Evolutionary conservation across 2,888 invertebrate genomes (phyloP).

Genomic region (Cactoblastis cactorum): DNA sequence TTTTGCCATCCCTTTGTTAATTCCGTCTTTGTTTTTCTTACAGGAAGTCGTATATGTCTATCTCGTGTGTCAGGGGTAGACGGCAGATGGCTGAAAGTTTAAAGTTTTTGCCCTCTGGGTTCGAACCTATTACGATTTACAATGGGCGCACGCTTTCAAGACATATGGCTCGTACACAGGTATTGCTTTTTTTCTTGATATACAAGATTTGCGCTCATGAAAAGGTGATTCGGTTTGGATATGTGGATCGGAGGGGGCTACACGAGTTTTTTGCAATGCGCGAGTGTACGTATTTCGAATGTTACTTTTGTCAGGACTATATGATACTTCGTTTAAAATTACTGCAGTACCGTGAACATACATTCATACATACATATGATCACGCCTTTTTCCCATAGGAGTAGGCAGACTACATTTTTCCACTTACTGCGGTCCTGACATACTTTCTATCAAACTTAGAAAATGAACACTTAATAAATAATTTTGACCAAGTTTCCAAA

Average conservation of each 20-base stretch:
- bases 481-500: too few species aligned
- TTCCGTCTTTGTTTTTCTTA: conserved; percentile 16
- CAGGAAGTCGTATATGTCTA: conserved; percentile 4
- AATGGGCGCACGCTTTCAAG: conserved; percentile 13
- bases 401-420: too few species aligned
- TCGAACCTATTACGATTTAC: conserved; percentile 16
- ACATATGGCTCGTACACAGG: conserved; percentile 12
- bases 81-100: conserved; percentile 36
- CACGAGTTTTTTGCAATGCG: background rate
- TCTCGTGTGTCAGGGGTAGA: conserved; percentile 29
- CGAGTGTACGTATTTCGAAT: background rate
- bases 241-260: background rate
- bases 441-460: too few species aligned
- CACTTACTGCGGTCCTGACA: too few species aligned
- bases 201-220: conserved; percentile 35
- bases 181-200: conserved; percentile 8
- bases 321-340: too few species aligned
- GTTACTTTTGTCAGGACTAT: background rate
- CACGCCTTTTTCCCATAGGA: too few species aligned
- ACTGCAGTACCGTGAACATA: too few species aligned
- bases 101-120: conserved; percentile 21
- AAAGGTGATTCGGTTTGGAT: conserved; percentile 31
- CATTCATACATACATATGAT: too few species aligned
- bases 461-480: too few species aligned
- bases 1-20: conserved; percentile 15